Evolutionary conservation across 1,140 invertebrate genomes (phyloP), one percentile per base, ranked within the genome.

Genomic region (Hirudo medicinalis): DNA sequence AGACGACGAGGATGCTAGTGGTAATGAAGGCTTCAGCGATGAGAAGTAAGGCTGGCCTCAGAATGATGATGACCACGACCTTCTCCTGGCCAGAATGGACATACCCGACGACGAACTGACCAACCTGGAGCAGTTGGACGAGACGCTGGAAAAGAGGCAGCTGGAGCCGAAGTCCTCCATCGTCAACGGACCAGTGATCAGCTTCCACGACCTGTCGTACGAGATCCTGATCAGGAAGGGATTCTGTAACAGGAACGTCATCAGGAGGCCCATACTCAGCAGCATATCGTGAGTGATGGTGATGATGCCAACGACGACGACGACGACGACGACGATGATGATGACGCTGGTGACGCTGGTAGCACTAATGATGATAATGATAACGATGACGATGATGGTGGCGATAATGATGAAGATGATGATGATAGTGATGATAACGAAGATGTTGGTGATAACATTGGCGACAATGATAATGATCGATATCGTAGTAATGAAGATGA

Each of bases 351-450:
- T 40, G 40, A 40, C 11, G 40, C 40, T 40, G 40, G 40, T 40
- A 11, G 11, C 11, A 11, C 4, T 11, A 11, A 40, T 40, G 40
- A 40, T 40, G 40, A 40, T 40, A 11, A 40, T 11, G 40, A 40
- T 40, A 11, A 40, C 40, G 40, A 40, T 40, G 40, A 40, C 11
- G 40, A 40, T 40, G 40, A 40, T 40, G 40, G 11, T 40, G 40
- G 11, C 11, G 40, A 40, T 11, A 11, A 11, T 40, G 40, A 40
- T 40, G 40, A 40, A 6, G 20, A 60, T 60, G 20, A 60, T 60
- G n/a, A 60, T 60, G 27, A 60, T 60, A n/a, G n/a, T n/a, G n/a
- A n/a, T n/a, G n/a, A n/a, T n/a, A 67, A 71, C 75, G 55, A 74
- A 69, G n/a, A n/a, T 63, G 43, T 0, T 13, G 11, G 11, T 17